phyloP scores from a whole-genome alignment of 2,888 invertebrate genomes.

The Nymphalis urticae region DNA sequence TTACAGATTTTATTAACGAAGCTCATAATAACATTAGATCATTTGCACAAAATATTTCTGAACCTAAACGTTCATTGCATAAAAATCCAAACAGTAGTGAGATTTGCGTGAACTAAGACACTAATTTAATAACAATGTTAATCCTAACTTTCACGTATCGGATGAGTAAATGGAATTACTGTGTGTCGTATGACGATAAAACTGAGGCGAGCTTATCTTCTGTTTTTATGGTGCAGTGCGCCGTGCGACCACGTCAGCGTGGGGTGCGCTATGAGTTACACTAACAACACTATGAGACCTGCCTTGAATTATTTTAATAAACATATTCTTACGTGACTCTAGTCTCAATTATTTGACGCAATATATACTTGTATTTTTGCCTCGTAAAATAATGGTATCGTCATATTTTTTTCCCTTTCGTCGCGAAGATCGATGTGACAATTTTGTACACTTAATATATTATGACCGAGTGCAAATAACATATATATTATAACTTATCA shows the following conservation, averaged over 20 bases:
- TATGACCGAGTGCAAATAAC: constrained; percentile 17
- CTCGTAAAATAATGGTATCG: background rate
- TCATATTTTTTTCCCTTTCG: constrained; percentile 15
- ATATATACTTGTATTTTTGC: background rate
- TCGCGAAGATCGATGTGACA: constrained; percentile 24
- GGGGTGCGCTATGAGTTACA: constrained; percentile 42
- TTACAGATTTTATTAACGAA: too few relatives aligned
- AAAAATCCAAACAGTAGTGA: too few relatives aligned
- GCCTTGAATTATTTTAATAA: constrained; percentile 27
- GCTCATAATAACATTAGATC: too few relatives aligned
- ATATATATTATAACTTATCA: background rate
- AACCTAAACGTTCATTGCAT: too few relatives aligned
- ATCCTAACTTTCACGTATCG: constrained; percentile 29
- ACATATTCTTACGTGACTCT: background rate
- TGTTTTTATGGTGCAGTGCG: constrained; percentile 69
- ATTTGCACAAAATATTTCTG: background rate
- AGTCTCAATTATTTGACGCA: background rate
- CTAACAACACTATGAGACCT: constrained; percentile 33
- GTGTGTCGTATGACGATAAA: constrained; percentile 59
- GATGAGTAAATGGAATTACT: constrained; percentile 40
- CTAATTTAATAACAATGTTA: background rate
- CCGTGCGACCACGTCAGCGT: constrained; percentile 51
- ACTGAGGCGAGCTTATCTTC: constrained; percentile 69
- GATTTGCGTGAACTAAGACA: too few relatives aligned
- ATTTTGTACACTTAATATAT: constrained; percentile 17